phyloP scores from a whole-genome alignment of 2,113 vertebrate species.

The Oreochromis spilurus region DNA sequence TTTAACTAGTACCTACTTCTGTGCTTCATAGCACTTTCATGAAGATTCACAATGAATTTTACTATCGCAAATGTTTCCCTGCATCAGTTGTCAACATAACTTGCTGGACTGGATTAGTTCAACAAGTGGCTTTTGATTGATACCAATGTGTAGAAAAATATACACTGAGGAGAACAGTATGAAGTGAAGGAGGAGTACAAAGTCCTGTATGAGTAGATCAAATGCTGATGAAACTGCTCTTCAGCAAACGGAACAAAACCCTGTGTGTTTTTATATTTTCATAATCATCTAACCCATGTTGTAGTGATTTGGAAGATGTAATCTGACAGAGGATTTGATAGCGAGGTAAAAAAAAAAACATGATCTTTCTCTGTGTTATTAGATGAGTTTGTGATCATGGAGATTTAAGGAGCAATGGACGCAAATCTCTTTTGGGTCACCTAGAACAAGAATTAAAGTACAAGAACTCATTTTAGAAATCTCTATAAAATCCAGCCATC shows the following conservation, averaged over 20 bases:
- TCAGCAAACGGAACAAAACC: neutral
- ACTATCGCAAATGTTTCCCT: neutral
- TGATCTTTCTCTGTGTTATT: slow-evolving; percentile 17
- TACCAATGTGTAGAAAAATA: neutral
- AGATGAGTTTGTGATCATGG: slow-evolving; percentile 23
- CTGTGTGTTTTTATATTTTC: neutral
- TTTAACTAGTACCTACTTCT: neutral
- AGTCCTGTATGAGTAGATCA: neutral
- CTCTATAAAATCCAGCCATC: neutral
- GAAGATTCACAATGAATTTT: neutral
- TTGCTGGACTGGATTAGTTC: neutral
- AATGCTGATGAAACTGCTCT: neutral
- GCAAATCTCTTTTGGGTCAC: slow-evolving; percentile 9
- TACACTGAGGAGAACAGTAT: neutral
- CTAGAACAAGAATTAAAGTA: slow-evolving; percentile 14
- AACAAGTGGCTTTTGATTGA: neutral
- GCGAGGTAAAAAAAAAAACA: neutral
- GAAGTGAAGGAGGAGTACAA: neutral
- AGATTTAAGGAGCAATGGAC: slow-evolving; percentile 5
- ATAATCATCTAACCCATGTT: slow-evolving; percentile 1
- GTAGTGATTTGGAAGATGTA: slow-evolving; percentile 2
- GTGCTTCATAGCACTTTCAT: neutral
- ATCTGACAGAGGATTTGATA: slow-evolving; percentile 36
- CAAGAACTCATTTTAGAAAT: neutral
- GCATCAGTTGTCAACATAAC: neutral